Evolutionary conservation across 2,113 vertebrate genomes (phyloP).

Genomic region (Hiodon alosoides): DNA sequence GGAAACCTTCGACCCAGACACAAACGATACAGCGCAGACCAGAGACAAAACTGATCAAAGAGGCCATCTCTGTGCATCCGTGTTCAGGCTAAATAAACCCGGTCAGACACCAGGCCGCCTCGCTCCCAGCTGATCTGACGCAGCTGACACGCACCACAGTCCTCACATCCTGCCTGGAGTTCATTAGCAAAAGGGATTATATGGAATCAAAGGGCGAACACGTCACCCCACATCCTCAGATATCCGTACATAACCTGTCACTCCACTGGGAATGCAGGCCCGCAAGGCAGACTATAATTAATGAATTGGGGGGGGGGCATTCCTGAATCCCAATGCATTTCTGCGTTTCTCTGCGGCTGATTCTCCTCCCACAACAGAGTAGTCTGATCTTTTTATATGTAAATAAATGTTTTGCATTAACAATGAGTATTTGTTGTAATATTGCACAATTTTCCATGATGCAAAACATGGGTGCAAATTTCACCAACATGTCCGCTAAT

Average conservation of each 20-base stretch:
- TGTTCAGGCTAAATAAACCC: too few relatives aligned
- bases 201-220: not conserved
- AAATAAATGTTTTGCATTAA: too few relatives aligned
- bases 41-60: not conserved
- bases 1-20: not conserved
- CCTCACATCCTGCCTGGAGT: conserved; percentile 23
- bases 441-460: too few relatives aligned
- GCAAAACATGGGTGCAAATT: too few relatives aligned
- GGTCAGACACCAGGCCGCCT: conserved; percentile 18
- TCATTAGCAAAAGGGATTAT: conserved; percentile 18
- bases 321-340: conserved; percentile 1
- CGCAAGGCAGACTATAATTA: not conserved
- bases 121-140: conserved; percentile 33
- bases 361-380: not conserved
- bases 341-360: not conserved
- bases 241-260: not conserved
- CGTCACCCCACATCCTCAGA: not conserved
- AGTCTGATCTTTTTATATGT: too few relatives aligned
- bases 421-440: too few relatives aligned
- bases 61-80: not conserved
- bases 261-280: not conserved
- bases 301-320: not conserved
- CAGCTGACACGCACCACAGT: conserved; percentile 32
- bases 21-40: not conserved
- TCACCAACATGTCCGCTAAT: too few relatives aligned